Evolutionary conservation across 2,113 vertebrate species (phyloP), one percentile per base, ranked within the genome.

Genomic region (Toxostoma redivivum): DNA sequence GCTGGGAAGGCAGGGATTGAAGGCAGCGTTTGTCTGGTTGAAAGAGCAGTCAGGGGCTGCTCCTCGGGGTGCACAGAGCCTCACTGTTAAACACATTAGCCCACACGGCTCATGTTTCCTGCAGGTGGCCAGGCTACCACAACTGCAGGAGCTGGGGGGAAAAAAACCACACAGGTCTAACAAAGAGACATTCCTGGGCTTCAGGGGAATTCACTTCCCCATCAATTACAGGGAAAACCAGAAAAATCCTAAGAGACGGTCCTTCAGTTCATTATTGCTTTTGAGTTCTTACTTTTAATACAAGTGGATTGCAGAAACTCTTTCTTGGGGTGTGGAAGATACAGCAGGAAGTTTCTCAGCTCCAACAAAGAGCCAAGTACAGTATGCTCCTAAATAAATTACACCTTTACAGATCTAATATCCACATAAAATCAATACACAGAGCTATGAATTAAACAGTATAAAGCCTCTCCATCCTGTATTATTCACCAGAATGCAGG

Each of bases 61-160:
- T 58, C 60, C 79, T 80, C 30, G 4, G 71, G 33, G 54, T 24
- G 37, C 79, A 87, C 88, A 83, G 82, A 86, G 86, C 30, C 76
- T 24, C 79, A 33, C 83, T 93, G 90, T 92, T 88, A 45, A 90
- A 37, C 76, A 45, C 64, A 67, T 62, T 28, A 86, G 77, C 60
- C 86, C 86, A 79, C 73, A 38, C 3, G 1, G 69, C 73, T 90
- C 86, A 60, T 9, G 4, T 70, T 86, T 95, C 96, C 91, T 90
- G 73, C 94, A 95, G 88, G 83, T 93, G 92, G 79, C 42, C 88
- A 62, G 56, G 53, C 86, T 79, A 84, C 73, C 79, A 84, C 65
- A 74, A 80, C 67, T 81, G 76, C 67, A 92, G 51, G 86, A 87
- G 44, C 51, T 40, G 42, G 16, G n/a, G 7, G 10, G 3, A 35